phyloP scores from a whole-genome alignment of 1,140 invertebrate species.

The Drosophila bocqueti region DNA sequence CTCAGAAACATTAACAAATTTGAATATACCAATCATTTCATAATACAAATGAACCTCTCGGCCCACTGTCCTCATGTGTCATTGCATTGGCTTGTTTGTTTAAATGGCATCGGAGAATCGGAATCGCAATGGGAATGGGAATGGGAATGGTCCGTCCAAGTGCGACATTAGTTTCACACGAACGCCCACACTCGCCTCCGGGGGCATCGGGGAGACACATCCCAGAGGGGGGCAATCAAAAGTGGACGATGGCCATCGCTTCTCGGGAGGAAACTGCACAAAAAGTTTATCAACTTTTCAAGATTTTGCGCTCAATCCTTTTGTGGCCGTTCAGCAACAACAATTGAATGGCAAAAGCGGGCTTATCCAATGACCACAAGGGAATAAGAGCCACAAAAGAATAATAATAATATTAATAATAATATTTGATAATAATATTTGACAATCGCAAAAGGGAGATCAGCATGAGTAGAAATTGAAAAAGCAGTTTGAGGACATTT shows the following conservation, averaged over 20 bases:
- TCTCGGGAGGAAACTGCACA: constrained; percentile 18
- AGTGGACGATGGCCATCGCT: constrained; percentile 64
- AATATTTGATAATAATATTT: constrained; percentile 40
- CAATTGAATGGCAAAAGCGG: constrained; percentile 22
- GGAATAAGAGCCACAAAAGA: neutral
- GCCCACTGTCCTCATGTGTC: constrained; percentile 54
- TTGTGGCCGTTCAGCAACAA: constrained; percentile 29
- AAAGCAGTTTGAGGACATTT: neutral
- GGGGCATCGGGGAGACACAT: neutral
- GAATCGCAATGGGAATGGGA: constrained; percentile 9
- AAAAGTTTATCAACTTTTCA: constrained; percentile 71
- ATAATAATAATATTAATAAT: constrained; percentile 34
- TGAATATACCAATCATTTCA: too few species aligned
- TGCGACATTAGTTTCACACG: constrained; percentile 77
- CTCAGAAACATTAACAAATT: too few species aligned
- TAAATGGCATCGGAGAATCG: constrained; percentile 45
- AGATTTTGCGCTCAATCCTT: constrained; percentile 62
- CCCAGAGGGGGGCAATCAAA: constrained; percentile 41
- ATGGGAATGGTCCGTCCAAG: constrained; percentile 30
- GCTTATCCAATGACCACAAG: constrained; percentile 3
- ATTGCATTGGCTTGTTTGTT: constrained; percentile 71
- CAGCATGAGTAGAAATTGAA: neutral
- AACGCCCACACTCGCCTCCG: constrained; percentile 66
- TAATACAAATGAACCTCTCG: neutral
- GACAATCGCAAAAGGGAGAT: neutral